Evolutionary conservation across 2,113 vertebrate species (phyloP), one percentile per base, ranked within the genome.

Genomic region (Lepisosteus oculatus): DNA sequence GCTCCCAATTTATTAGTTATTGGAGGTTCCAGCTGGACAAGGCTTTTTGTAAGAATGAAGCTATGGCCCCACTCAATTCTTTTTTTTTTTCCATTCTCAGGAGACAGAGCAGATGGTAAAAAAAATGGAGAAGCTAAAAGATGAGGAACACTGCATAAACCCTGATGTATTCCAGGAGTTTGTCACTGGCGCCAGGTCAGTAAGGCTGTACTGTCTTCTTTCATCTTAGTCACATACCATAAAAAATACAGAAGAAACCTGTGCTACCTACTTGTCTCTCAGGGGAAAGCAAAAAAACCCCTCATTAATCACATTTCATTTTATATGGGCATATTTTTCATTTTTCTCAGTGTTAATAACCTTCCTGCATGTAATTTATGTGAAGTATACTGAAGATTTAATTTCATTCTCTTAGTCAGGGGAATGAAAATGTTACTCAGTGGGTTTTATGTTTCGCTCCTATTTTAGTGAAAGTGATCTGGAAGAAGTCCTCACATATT

Each of bases 401-500:
- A 6, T 51, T 51, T 51, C 9, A 51, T 51, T 51, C 47, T 51
- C 47, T 51, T 51, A 6, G 47, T 51, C 9, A 9, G 5, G 47
- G 47, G 5, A 51, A 51, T 5, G 47, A 51, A 9, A 51, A 51
- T 51, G 9, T 51, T 5, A 51, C 47, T 51, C 9, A 51, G 9
- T 51, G 55, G 65, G 74, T 72, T 72, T 83, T 74, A n/a, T 69
- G 82, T 76, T 74, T 80, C 76, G n/a, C 78, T 70, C 72, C 80
- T 78, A 56, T 80, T 86, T 72, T 81, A 99, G 97, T 89, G 97
- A 99, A 91, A 89, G 79, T 45, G 95, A 98, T 77, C 84, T 99
- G 83, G 97, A 98, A 73, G 94, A 99, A 78, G 91, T 99, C 61
- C 87, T 99, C 79, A 99, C 97, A 5, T 96, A 94, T 90, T 99